phyloP scores from a whole-genome alignment of 2,113 vertebrate genomes.

The Sinocyclocheilus rhinocerous region DNA sequence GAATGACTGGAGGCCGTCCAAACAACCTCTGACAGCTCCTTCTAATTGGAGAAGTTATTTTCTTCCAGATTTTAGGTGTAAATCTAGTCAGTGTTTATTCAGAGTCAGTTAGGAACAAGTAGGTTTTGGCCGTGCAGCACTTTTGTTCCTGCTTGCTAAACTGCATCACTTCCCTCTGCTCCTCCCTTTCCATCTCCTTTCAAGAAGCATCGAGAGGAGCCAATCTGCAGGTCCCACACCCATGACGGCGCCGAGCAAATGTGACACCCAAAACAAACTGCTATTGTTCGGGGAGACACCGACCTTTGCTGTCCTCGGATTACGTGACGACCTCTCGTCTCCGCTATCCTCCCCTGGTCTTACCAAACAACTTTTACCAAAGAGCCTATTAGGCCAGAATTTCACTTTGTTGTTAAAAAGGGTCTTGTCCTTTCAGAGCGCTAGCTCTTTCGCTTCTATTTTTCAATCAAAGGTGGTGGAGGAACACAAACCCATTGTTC shows the following conservation, averaged over 20 bases:
- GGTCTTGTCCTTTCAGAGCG: conserved; percentile 90
- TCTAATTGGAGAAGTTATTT: conserved; percentile 57
- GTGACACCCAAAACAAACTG: conserved; percentile 80
- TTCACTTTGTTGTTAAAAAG: conserved; percentile 93
- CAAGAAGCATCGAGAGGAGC: conserved; percentile 75
- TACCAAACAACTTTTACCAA: conserved; percentile 85
- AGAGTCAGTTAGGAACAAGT: conserved; percentile 58
- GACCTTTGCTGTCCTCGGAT: conserved; percentile 88
- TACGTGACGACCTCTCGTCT: conserved; percentile 86
- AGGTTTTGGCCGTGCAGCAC: conserved; percentile 54
- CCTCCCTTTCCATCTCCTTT: conserved; percentile 32
- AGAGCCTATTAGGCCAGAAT: conserved; percentile 87
- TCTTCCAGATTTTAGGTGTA: conserved; percentile 53
- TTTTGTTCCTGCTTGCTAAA: conserved; percentile 24
- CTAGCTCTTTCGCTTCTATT: conserved; percentile 78
- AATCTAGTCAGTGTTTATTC: conserved; percentile 61
- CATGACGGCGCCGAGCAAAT: conserved; percentile 74
- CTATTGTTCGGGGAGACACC: conserved; percentile 82
- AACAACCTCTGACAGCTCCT: conserved; percentile 48
- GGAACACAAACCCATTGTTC: conserved; percentile 98
- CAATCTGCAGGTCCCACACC: conserved; percentile 78
- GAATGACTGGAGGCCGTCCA: conserved; percentile 47
- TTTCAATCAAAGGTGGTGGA: conserved; percentile 93
- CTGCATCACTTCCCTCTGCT: neutral
- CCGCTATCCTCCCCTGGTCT: conserved; percentile 82